Evolutionary conservation across 2,797 vertebrate species (phyloP).

Genomic region (Delichon dasypus): DNA sequence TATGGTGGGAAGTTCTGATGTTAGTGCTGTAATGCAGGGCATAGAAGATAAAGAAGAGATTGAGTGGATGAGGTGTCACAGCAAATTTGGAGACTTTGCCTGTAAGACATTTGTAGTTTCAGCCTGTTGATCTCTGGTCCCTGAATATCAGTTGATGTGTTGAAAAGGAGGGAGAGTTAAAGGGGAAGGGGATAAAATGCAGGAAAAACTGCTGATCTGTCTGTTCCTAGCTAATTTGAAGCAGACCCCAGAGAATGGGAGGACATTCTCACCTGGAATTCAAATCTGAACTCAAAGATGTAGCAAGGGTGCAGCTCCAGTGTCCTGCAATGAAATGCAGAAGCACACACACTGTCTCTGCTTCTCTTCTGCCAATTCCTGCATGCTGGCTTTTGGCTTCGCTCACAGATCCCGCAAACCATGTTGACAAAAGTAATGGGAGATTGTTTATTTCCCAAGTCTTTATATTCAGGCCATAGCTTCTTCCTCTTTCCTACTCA

Average conservation of each 20-base stretch:
- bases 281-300: neutral
- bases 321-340: neutral
- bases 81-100: neutral
- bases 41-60: neutral
- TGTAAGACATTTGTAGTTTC: neutral
- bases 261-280: constrained; percentile 13
- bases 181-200: neutral
- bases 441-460: constrained; percentile 29
- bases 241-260: neutral
- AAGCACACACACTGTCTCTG: neutral
- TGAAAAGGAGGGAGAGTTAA: constrained; percentile 5
- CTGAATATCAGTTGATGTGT: neutral
- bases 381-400: constrained; percentile 33
- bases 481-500: constrained; percentile 53
- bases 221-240: neutral
- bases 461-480: constrained; percentile 50
- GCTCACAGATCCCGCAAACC: neutral
- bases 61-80: neutral
- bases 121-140: neutral
- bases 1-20: neutral
- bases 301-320: neutral
- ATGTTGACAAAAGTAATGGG: constrained; percentile 45
- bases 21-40: neutral
- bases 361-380: constrained; percentile 17
- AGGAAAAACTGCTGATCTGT: neutral